Base-by-base conservation (phyloP, 2,888 invertebrate species). In the Drosophila bunnanda region DNA sequence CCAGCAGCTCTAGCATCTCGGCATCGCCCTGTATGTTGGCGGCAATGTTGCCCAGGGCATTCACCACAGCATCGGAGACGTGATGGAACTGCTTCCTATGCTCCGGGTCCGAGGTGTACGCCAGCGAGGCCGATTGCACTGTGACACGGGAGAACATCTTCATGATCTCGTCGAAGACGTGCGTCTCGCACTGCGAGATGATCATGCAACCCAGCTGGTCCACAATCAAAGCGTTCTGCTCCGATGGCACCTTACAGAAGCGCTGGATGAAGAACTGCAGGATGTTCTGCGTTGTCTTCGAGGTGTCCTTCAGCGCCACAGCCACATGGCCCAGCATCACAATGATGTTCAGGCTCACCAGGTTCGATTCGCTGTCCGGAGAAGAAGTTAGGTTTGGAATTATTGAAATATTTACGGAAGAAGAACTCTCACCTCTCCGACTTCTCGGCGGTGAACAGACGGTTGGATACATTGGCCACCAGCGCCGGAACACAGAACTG, bases 161-260 rank as follows among this genome's bases (percentile, higher is more conserved):
- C 98, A 99, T 98, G 75, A 99, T 98, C 91, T 98, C 98, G 84
- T 98, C 98, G 90, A 98, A 97, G 22, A 96, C 95, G 36, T 95
- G 94, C 0, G 96, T 95, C 84, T 97, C 97, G 79, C 97, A 97
- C 88, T 97, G 97, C 0, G 98, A 98, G 60, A 99, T 97, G 68
- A 99, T 97, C 96, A 99, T 99, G 91, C 98, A 98, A 15, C 99
- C 99, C 52, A 99, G 93, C 92, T 99, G 99, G 92, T 98, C 98
- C 8, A 99, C 97, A 86, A 99, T 99, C 30, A 99, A 93, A 0
- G 96, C 96, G 92, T 99, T 99, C 73, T 99, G 94, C 9, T 96
- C 95, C 0, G 98, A 97, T 0, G 99, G 98, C 1, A 98, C 97
- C 44, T 97, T 96, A 89, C 98, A 98, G 90, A 99, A 96, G 64